Conservation (phyloP, 2,113 vertebrate species). For the Nycticryphes semicollaris region DNA sequence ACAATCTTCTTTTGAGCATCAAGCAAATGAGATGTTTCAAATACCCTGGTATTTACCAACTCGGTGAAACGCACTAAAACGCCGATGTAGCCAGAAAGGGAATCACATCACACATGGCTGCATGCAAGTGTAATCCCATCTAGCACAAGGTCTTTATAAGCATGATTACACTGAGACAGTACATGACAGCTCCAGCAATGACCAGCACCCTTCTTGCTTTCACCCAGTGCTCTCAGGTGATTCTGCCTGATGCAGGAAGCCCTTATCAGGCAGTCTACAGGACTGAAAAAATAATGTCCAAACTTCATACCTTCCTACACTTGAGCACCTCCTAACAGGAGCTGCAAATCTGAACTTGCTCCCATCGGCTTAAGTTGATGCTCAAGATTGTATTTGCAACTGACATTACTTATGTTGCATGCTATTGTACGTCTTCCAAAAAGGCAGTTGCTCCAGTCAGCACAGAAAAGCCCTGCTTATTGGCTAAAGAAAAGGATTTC, state of each 20-base stretch:
- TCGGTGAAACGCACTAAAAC: background rate
- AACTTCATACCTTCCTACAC: background rate
- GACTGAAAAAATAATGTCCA: background rate
- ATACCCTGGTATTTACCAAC: background rate
- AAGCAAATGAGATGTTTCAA: background rate
- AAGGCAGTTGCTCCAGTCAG: background rate
- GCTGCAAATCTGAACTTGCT: background rate
- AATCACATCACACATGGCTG: background rate
- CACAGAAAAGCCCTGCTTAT: background rate
- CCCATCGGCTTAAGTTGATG: background rate
- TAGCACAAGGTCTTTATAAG: background rate
- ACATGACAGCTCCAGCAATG: background rate
- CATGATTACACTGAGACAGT: fast-evolving
- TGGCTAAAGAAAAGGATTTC: background rate
- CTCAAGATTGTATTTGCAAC: background rate
- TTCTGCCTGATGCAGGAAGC: background rate
- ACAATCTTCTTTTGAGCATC: background rate
- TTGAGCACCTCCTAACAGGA: background rate
- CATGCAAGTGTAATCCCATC: background rate
- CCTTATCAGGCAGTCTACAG: background rate
- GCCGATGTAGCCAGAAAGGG: background rate
- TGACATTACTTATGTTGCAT: fast-evolving
- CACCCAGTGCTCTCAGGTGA: background rate
- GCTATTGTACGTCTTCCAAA: background rate
- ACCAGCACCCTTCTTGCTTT: background rate